A percentile compares a stretch with the other conserved stretches of the same genome.
Conservation (phyloP, 2,113 vertebrate species). For the Furnarius figulus region DNA sequence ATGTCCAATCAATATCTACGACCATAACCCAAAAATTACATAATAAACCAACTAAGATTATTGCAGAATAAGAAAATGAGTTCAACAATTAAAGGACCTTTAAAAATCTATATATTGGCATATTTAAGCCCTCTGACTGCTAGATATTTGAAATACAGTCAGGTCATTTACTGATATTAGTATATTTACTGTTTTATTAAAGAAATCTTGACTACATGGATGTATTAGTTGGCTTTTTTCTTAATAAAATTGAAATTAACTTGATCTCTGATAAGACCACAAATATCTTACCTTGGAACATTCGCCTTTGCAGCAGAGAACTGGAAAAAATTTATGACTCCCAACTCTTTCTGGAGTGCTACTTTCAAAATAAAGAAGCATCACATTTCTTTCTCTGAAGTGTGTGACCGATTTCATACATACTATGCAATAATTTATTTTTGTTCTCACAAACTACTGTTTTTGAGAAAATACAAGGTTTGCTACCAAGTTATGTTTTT, state of each 20-base stretch:
- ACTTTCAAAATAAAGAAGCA: neutral
- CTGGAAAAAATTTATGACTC: neutral
- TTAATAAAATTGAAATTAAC: neutral
- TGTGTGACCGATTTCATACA: neutral
- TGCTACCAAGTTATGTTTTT: neutral
- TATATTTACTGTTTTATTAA: neutral
- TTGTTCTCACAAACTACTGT: neutral
- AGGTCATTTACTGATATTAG: neutral
- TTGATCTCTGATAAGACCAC: neutral
- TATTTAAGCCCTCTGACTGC: neutral
- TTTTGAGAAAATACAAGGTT: neutral
- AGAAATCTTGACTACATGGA: neutral
- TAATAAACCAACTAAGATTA: neutral
- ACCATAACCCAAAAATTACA: neutral
- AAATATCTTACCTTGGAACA: neutral
- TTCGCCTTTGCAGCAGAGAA: neutral
- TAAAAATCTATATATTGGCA: neutral
- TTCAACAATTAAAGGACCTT: neutral
- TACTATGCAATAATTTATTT: neutral
- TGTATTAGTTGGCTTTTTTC: neutral
- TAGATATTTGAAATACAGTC: neutral
- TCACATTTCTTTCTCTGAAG: neutral
- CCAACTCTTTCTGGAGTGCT: neutral
- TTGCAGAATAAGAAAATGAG: neutral
- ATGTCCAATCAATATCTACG: neutral